These are phyloP conservation scores for Hirundo rustica DNA, from an alignment of 2,797 vertebrate genomes.

Conservation along the genomic window DNA sequence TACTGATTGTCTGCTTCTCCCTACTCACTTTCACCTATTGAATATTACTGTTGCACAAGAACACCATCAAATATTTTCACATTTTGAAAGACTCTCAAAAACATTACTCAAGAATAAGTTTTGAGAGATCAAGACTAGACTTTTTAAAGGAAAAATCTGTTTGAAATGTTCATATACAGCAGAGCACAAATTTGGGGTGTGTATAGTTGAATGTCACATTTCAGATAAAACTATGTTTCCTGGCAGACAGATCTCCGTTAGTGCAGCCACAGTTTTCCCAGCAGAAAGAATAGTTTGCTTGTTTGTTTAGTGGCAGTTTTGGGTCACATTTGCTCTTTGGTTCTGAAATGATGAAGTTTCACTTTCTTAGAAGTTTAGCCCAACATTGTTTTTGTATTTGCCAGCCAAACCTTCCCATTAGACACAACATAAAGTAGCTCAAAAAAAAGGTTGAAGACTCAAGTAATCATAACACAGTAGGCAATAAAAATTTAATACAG, in stretches of 20 bases:
- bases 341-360: neutral
- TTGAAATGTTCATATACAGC: neutral
- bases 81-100: neutral
- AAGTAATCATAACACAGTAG: neutral
- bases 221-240: neutral
- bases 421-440: neutral
- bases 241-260: neutral
- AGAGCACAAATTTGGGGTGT: neutral
- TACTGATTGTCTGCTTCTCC: neutral
- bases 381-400: accelerated
- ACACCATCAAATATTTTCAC: neutral
- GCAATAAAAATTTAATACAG: neutral
- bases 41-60: neutral
- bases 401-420: neutral
- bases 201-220: neutral
- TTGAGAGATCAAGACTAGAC: neutral
- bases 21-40: neutral
- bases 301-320: constrained; percentile 10
- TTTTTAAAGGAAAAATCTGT: neutral
- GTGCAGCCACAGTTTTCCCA: neutral
- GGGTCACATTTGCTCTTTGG: neutral
- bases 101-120: neutral
- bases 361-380: neutral
- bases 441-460: neutral
- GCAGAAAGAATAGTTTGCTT: neutral